Evolutionary conservation across 1,140 invertebrate species (phyloP).

Genomic region (Drosophila nikananu): DNA sequence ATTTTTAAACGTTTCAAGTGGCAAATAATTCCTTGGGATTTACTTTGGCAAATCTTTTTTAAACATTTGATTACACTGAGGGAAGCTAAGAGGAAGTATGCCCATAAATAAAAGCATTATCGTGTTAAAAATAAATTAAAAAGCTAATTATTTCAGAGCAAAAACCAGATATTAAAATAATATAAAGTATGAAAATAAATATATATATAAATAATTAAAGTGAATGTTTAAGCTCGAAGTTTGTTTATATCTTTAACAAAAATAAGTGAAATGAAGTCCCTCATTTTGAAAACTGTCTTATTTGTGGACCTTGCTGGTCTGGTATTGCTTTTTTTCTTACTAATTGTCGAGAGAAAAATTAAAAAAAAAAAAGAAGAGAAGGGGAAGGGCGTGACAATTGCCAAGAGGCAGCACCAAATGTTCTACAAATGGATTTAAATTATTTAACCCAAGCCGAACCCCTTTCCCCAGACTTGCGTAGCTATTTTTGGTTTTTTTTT

Average conservation of each 20-base stretch:
- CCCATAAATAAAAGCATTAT: not conserved
- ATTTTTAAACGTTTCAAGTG: conserved; percentile 85
- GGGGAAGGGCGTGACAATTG: conserved; percentile 57
- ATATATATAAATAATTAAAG: no score
- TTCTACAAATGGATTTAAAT: conserved; percentile 84
- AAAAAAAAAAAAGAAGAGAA: conserved; percentile 33
- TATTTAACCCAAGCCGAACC: conserved; percentile 47
- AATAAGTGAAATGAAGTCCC: rapidly evolving
- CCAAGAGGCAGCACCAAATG: conserved; percentile 63
- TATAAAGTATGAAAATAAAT: not conserved
- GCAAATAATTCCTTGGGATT: conserved; percentile 84
- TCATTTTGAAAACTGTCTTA: not conserved
- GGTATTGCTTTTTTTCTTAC: conserved; percentile 56
- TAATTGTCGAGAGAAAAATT: conserved; percentile 60
- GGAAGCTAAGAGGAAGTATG: not conserved
- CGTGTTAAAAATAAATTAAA: not conserved
- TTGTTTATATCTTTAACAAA: not conserved
- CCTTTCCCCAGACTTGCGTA: conserved; percentile 18
- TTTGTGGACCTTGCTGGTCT: not conserved
- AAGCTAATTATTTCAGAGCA: no score
- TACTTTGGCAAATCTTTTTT: conserved; percentile 81
- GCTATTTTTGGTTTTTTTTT: conserved; percentile 10
- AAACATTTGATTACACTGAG: conserved; percentile 77
- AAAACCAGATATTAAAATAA: no score
- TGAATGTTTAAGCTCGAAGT: no score